Evolutionary conservation across 2,797 vertebrate species (phyloP).

Genomic region (Threskiornis aethiopicus): DNA sequence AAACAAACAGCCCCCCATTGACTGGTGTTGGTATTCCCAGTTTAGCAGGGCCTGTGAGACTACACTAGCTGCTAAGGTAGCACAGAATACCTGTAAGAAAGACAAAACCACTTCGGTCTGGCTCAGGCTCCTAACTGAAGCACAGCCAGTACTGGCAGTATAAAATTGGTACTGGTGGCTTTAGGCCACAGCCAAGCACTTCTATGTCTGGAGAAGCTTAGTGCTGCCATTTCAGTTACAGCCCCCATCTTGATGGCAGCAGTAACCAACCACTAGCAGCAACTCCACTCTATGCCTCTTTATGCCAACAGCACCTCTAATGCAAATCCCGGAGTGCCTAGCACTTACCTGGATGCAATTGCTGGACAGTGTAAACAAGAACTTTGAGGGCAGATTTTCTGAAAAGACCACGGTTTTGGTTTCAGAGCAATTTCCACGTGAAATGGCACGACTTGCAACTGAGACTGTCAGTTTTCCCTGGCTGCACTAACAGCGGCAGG

Average conservation of each 20-base stretch:
- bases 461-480: neutral
- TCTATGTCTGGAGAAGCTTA: neutral
- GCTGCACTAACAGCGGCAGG: neutral
- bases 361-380: neutral
- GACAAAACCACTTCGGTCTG: neutral
- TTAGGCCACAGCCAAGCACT: neutral
- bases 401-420: neutral
- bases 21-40: neutral
- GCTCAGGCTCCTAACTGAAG: neutral
- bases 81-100: neutral
- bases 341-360: too few species aligned
- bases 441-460: neutral
- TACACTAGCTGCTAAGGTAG: neutral
- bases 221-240: neutral
- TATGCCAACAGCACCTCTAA: neutral
- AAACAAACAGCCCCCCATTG: neutral
- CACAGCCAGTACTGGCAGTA: neutral
- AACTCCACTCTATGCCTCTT: neutral
- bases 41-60: neutral
- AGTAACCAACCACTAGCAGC: neutral
- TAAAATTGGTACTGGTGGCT: neutral
- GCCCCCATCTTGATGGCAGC: neutral
- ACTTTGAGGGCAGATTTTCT: neutral
- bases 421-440: neutral
- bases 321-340: fast-evolving